phyloP scores from a whole-genome alignment of 2,113 vertebrate genomes.

The Ploceus nigricollis region DNA sequence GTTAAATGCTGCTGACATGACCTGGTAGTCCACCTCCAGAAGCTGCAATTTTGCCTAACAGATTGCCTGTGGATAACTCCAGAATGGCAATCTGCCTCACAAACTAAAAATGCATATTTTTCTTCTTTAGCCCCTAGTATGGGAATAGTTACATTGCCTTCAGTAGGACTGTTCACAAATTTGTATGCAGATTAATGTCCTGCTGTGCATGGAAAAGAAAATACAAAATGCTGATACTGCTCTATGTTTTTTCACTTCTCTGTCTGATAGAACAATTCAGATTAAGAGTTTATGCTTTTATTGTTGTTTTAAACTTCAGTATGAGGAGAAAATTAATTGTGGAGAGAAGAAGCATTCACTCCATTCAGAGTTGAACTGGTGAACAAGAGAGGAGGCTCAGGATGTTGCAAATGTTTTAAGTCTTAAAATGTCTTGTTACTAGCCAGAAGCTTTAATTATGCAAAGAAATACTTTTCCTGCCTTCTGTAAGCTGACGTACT shows the following conservation, averaged over 20 bases:
- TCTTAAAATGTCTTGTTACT: background rate
- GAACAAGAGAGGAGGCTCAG: background rate
- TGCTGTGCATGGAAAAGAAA: background rate
- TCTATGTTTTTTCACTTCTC: background rate
- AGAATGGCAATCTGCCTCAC: background rate
- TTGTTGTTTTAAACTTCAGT: background rate
- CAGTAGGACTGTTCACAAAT: background rate
- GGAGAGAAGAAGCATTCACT: background rate
- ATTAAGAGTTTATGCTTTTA: background rate
- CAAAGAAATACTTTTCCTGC: slow-evolving; percentile 8
- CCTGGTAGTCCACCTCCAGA: background rate
- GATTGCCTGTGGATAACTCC: background rate
- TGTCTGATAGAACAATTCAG: background rate
- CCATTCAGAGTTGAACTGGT: background rate
- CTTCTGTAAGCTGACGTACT: background rate
- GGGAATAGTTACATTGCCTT: background rate
- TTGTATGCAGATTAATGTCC: background rate
- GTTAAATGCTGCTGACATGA: background rate
- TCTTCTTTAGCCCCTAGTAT: background rate
- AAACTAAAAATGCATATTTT: background rate
- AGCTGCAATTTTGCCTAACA: background rate
- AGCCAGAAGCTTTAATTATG: slow-evolving; percentile 14
- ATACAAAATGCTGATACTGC: background rate
- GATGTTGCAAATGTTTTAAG: background rate
- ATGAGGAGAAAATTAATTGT: background rate